phyloP scores from a whole-genome alignment of 2,888 invertebrate species.

The Pristionchus japonicus region DNA sequence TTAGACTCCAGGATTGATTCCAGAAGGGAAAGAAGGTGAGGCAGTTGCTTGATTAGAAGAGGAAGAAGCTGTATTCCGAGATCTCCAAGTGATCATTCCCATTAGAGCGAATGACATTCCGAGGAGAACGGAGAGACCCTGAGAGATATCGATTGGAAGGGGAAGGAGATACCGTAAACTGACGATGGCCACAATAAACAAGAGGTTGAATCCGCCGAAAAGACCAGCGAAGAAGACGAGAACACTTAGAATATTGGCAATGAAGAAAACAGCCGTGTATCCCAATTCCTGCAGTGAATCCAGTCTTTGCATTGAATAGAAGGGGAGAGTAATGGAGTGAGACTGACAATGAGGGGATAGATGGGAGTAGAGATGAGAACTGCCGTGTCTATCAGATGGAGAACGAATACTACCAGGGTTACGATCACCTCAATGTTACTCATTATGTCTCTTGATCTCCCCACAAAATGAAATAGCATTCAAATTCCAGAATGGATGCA shows the following conservation, averaged over 20 bases:
- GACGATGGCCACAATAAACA: constrained; percentile 28
- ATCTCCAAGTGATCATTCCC: constrained; percentile 9
- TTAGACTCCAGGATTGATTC: constrained; percentile 45
- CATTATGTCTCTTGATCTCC: not conserved
- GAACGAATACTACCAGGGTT: constrained; percentile 9
- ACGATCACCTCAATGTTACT: constrained; percentile 9
- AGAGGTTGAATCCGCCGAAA: not conserved
- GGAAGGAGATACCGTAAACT: not conserved
- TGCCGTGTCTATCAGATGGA: constrained; percentile 33
- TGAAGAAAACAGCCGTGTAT: constrained; percentile 4
- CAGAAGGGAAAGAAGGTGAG: constrained; percentile 30
- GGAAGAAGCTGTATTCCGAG: not conserved
- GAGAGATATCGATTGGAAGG: not conserved
- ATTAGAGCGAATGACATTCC: constrained; percentile 22
- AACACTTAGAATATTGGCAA: not conserved
- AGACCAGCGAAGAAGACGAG: constrained; percentile 36
- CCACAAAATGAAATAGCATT: not conserved
- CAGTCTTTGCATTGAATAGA: not conserved
- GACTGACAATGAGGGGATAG: constrained; percentile 39
- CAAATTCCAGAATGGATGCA: not conserved
- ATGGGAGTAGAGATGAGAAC: constrained; percentile 37
- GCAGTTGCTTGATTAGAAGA: constrained; percentile 31
- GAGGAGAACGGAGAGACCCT: constrained; percentile 37
- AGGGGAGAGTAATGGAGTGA: not conserved
- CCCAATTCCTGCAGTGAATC: constrained; percentile 36